Conservation (phyloP, 1,140 invertebrate genomes). For the Drosophila kanapiae region DNA sequence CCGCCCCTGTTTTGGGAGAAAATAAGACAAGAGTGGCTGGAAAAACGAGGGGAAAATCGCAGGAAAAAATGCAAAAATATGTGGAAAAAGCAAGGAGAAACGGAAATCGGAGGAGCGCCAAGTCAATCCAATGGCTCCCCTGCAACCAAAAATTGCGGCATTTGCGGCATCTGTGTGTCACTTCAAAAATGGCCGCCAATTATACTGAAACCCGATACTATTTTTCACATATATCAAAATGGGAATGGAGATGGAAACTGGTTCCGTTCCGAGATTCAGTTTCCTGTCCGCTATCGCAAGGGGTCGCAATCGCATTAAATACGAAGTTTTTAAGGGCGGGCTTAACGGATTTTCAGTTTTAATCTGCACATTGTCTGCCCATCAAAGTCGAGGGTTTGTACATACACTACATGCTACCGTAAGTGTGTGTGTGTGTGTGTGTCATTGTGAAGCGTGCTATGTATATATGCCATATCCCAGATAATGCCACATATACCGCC, state of each 20-base stretch:
- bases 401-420: background rate
- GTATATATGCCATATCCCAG: conserved; percentile 30
- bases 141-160: conserved; percentile 26
- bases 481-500: conserved; percentile 2
- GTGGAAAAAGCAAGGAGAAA: conserved; percentile 17
- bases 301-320: conserved; percentile 72
- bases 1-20: background rate
- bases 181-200: conserved; percentile 76
- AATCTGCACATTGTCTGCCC: conserved; percentile 66
- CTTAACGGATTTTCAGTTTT: conserved; percentile 79
- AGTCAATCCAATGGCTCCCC: conserved; percentile 11
- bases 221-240: conserved; percentile 28
- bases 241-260: conserved; percentile 56
- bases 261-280: conserved; percentile 35
- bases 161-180: conserved; percentile 33
- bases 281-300: conserved; percentile 27
- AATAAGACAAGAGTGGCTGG: conserved; percentile 27
- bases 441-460: conserved; percentile 24
- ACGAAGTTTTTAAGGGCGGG: conserved; percentile 53
- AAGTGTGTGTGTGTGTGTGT: conserved; percentile 31
- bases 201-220: conserved; percentile 75
- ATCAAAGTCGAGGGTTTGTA: conserved; percentile 33
- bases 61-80: conserved; percentile 34
- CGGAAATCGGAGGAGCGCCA: background rate
- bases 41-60: conserved; percentile 32